Evolutionary conservation across 1,140 invertebrate species (phyloP).

Genomic region (Pseudomyrmex dendroicus): DNA sequence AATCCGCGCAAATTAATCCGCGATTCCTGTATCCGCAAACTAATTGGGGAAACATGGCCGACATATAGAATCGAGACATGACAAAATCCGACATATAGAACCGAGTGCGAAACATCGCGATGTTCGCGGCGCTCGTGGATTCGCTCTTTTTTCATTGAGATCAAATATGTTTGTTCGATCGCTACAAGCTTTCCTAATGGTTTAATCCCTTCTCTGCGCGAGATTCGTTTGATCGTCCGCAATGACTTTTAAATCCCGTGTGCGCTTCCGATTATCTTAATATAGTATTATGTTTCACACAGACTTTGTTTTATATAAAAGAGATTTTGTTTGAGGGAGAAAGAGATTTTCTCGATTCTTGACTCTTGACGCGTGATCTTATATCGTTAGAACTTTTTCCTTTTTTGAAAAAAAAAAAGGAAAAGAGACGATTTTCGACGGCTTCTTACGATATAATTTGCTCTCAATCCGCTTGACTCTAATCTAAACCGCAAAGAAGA

Average conservation of each 20-base stretch:
- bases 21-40: not conserved
- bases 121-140: not conserved
- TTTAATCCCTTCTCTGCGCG: not conserved
- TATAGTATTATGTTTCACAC: not conserved
- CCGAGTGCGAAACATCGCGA: not conserved
- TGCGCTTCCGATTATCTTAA: not conserved
- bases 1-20: conserved; percentile 5
- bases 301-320: not conserved
- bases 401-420: not conserved
- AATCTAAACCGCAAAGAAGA: conserved; percentile 17
- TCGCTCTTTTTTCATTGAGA: not conserved
- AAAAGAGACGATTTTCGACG: not conserved
- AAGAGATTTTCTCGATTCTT: no score
- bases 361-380: not conserved
- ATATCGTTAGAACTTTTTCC: not conserved
- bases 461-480: not conserved
- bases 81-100: not conserved
- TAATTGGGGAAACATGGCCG: conserved; percentile 23
- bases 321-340: no score
- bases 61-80: no score
- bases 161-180: not conserved
- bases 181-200: not conserved
- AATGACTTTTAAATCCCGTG: not conserved
- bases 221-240: conserved; percentile 1
- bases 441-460: not conserved